Base-by-base conservation (phyloP, 2,797 vertebrate species). In the Phaenicophaeus curvirostris region DNA sequence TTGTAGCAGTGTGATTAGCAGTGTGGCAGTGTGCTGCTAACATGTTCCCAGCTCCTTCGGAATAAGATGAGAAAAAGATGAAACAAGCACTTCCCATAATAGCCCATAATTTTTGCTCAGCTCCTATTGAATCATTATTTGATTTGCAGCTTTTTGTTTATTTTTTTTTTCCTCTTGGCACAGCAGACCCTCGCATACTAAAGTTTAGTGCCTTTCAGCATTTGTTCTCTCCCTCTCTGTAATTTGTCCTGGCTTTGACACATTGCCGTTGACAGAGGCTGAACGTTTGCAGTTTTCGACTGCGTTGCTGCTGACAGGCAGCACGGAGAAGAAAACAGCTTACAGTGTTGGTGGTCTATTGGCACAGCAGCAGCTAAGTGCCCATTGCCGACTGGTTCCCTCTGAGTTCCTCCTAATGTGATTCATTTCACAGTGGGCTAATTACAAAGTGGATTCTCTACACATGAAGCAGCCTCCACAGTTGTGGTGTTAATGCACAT, bases 391-490 rank as follows among this genome's bases (percentile, higher is more conserved):
- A 88, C 95, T 93, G 89, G 87, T 81, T 97, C 93, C 69, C 92
- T 96, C 92, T 4, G 68, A 96, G 89, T 95, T 96, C 83, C 89
- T 96, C 96, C 91, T 95, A 89, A 96, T 46, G 65, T 97, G 96
- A 97, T 97, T 97, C 96, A 97, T 98, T 97, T 98, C 97, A 96
- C 98, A 98, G 98, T 98, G 98, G 97, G 96, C 97, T 98, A 98
- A 98, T 99, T 98, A 98, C 98, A 97, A 97, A 98, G 97, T 98
- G 97, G 98, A 98, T 98, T 98, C 95, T 97, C 96, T 97, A 96
- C 97, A 98, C 97, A 97, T 98, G 97, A 98, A 98, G 96, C 98
- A 97, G 97, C 97, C 97, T 98, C 95, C 96, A 97, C 98, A 94
- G 97, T 98, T 97, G 97, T 62, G 55, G 93, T 96, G 96, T 97